Conservation (phyloP, 2,888 invertebrate species). For the Sicus ferrugineus region DNA sequence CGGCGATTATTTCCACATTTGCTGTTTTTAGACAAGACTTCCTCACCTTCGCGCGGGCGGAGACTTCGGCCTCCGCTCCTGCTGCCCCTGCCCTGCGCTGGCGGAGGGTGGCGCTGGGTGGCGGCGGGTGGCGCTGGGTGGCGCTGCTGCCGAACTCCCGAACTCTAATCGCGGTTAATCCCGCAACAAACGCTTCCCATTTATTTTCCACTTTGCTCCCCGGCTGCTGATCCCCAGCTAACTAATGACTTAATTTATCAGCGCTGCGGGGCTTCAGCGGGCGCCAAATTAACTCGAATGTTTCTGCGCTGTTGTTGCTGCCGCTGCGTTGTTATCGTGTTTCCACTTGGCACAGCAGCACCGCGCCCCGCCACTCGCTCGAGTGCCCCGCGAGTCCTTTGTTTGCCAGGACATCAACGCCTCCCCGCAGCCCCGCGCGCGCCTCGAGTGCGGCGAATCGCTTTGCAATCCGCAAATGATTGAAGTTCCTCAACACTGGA, state of each 20-base stretch:
- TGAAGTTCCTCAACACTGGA: conserved; percentile 55
- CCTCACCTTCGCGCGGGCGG: background rate
- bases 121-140: background rate
- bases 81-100: background rate
- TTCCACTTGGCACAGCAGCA: conserved; percentile 39
- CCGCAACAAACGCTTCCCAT: conserved; percentile 63
- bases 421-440: background rate
- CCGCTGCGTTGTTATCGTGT: conserved; percentile 44
- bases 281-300: conserved; percentile 60
- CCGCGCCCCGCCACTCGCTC: background rate
- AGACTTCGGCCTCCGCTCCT: background rate
- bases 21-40: conserved; percentile 50
- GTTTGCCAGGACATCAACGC: background rate
- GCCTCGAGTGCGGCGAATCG: conserved; percentile 49
- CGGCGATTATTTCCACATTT: conserved; percentile 62
- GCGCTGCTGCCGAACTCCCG: conserved; percentile 25
- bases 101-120: background rate
- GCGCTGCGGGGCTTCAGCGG: conserved; percentile 61
- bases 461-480: conserved; percentile 62
- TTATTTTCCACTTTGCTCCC: conserved; percentile 58
- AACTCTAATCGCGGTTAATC: conserved; percentile 62
- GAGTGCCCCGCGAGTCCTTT: background rate
- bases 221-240: conserved; percentile 47
- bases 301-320: conserved; percentile 43
- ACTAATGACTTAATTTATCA: conserved; percentile 66